Evolutionary conservation across 2,888 invertebrate species (phyloP).

Genomic region (Busseola fusca): DNA sequence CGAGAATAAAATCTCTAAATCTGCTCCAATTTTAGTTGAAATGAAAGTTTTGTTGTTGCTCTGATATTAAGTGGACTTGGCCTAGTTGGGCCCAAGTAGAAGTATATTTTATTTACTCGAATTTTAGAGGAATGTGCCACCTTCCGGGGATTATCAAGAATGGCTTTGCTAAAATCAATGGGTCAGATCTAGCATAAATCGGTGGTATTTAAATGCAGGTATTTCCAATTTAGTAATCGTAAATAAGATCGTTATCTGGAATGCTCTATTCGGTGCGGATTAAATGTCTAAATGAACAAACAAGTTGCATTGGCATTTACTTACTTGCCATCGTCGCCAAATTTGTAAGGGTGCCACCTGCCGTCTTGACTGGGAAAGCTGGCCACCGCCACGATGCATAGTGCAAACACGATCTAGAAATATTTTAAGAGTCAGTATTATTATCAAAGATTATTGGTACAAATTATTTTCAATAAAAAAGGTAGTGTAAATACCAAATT

Average conservation of each 20-base stretch:
- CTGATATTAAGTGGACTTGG: conserved; percentile 47
- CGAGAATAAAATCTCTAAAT: conserved; percentile 33
- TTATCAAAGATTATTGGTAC: not conserved
- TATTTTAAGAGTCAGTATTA: conserved; percentile 35
- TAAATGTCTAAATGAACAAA: conserved; percentile 61
- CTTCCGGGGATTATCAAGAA: conserved; percentile 23
- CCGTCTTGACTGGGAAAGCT: conserved; percentile 79
- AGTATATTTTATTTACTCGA: conserved; percentile 46
- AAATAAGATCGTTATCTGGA: conserved; percentile 33
- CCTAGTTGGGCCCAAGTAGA: conserved; percentile 36
- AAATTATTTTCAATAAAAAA: not conserved
- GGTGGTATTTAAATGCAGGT: conserved; percentile 29
- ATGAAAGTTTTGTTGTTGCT: conserved; percentile 53
- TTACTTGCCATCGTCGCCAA: conserved; percentile 83
- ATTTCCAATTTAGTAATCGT: conserved; percentile 21
- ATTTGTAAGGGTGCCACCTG: conserved; percentile 81
- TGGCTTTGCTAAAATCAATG: conserved; percentile 22
- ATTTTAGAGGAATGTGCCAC: conserved; percentile 36
- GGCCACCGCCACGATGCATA: conserved; percentile 76
- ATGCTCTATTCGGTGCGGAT: conserved; percentile 20
- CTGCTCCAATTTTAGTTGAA: conserved; percentile 36
- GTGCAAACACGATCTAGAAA: conserved; percentile 76
- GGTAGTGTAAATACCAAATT: not conserved
- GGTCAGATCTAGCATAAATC: conserved; percentile 1
- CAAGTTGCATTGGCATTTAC: conserved; percentile 74